Conservation (phyloP, 2,888 invertebrate species). For the Harmothoe impar region DNA sequence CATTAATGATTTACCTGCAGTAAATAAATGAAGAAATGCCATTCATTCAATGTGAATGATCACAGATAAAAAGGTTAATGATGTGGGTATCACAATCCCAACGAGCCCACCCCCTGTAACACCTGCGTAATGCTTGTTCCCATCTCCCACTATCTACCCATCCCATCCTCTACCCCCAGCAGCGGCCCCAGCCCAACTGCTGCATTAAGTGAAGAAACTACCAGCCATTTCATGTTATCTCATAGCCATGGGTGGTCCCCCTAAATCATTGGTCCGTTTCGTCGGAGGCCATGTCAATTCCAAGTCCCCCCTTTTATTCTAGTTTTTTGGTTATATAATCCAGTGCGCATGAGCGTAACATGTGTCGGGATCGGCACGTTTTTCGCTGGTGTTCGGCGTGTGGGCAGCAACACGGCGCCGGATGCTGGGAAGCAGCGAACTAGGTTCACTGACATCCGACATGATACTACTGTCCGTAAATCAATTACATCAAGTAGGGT, state of each 20-base stretch:
- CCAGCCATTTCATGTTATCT: neutral
- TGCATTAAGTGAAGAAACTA: neutral
- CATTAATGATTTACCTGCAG: too few species aligned
- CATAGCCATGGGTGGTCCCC: neutral
- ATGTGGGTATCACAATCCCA: neutral
- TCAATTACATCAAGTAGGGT: too few species aligned
- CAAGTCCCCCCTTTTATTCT: neutral
- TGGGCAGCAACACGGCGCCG: neutral
- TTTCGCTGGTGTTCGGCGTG: neutral
- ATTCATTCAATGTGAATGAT: too few species aligned
- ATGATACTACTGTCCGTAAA: too few species aligned
- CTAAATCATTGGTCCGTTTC: neutral
- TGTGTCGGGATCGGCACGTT: neutral
- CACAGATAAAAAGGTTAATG: slow-evolving; percentile 6
- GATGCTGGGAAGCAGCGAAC: neutral
- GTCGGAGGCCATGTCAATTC: neutral
- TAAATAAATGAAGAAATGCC: too few species aligned
- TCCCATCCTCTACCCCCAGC: neutral
- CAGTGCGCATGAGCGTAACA: slow-evolving; percentile 19
- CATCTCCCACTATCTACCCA: neutral
- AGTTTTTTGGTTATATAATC: neutral
- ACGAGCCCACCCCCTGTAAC: neutral
- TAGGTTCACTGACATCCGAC: too few species aligned
- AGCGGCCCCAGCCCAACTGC: neutral
- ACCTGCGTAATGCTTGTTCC: neutral